Percentiles rank a stretch among this genome's conserved stretches.
Conservation (phyloP, 2,113 vertebrate species). For the Rynchops niger region DNA sequence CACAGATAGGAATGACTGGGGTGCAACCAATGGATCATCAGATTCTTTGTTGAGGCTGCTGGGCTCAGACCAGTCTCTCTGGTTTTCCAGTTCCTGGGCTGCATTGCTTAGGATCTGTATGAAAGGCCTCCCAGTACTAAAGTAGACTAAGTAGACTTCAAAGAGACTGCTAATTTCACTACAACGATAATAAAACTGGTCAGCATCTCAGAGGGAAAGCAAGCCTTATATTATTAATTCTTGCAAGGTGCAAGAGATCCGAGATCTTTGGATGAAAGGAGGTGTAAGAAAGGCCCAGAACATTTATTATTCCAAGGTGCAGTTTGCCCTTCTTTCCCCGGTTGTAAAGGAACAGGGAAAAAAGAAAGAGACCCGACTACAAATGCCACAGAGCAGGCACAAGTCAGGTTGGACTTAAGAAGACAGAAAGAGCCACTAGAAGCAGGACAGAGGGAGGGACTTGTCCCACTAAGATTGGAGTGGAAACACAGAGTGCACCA, state of each 20-base stretch:
- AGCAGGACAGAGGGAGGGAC: neutral
- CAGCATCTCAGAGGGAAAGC: neutral
- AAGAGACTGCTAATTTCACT: conserved; percentile 4
- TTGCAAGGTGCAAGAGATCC: neutral
- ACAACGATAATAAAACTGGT: neutral
- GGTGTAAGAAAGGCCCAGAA: neutral
- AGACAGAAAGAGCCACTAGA: neutral
- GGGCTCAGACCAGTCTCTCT: neutral
- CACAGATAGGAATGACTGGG: neutral
- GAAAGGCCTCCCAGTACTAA: neutral
- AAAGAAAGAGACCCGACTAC: neutral
- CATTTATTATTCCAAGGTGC: neutral
- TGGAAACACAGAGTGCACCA: neutral
- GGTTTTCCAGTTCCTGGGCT: neutral
- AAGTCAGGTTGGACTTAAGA: neutral
- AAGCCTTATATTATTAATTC: neutral
- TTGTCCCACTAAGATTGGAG: neutral
- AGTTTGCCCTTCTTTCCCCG: neutral
- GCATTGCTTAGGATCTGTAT: neutral
- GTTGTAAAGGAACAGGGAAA: neutral
- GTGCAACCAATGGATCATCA: neutral
- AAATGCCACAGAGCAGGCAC: neutral
- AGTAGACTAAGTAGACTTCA: neutral
- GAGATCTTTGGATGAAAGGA: conserved; percentile 8
- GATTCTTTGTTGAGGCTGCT: neutral